These are phyloP conservation scores for Sebastolobus altivelis DNA, from an alignment of 2,797 vertebrate species.

Conservation along the genomic window DNA sequence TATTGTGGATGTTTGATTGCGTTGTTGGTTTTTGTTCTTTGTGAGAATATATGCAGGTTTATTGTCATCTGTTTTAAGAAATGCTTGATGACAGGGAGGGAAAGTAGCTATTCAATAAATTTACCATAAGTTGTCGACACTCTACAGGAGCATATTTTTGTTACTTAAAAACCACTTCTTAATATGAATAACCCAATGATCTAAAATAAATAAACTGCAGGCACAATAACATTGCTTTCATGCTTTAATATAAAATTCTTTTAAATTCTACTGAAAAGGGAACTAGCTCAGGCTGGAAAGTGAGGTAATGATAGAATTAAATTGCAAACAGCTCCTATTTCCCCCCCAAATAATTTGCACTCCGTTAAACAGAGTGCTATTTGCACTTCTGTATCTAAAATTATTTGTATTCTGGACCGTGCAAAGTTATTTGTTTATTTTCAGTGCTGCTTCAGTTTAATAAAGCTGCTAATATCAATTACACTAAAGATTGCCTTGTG, in stretches of 20 bases:
- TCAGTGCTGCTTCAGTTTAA: slow-evolving; percentile 59
- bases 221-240: neutral
- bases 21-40: neutral
- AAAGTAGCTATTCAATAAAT: neutral
- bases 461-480: slow-evolving; percentile 77
- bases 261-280: slow-evolving; percentile 19
- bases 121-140: neutral
- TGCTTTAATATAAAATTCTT: slow-evolving; percentile 33
- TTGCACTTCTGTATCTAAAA: slow-evolving; percentile 19
- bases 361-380: slow-evolving; percentile 28
- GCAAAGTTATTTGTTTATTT: slow-evolving; percentile 74
- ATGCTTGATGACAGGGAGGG: neutral
- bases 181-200: slow-evolving; percentile 17
- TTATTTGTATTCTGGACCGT: slow-evolving; percentile 59
- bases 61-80: slow-evolving; percentile 1
- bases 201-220: slow-evolving; percentile 17
- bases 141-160: neutral
- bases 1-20: slow-evolving; percentile 4
- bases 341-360: slow-evolving; percentile 41
- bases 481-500: slow-evolving; percentile 66
- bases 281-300: slow-evolving; percentile 17
- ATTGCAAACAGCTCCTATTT: slow-evolving; percentile 46
- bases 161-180: neutral
- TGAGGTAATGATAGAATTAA: slow-evolving; percentile 38
- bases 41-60: neutral